Base-by-base conservation (phyloP, 2,797 vertebrate genomes). In the Anabacerthia variegaticeps region DNA sequence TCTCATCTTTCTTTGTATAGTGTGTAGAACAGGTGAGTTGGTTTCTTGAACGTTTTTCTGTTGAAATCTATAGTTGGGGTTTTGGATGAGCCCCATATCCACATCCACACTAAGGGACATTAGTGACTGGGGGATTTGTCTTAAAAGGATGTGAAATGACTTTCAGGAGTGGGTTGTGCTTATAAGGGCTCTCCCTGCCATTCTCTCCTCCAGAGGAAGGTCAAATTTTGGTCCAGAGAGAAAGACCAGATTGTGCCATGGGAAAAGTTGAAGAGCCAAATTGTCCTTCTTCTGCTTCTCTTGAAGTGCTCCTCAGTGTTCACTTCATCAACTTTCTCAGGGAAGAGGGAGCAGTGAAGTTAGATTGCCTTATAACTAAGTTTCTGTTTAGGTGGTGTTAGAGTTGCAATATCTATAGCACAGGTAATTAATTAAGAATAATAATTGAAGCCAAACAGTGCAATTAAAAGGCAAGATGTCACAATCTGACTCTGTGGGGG, bases 71-170 rank as follows among this genome's bases (percentile, higher is more conserved):
- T 46, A 12, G 6, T 71, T 1, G 2, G 22, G 23, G 17, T 71
- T 82, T 82, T 63, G 27, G 7, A 32, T 27, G 22, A 82, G 11
- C 34, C 73, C 55, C 52, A 6, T 20, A 36, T 39, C 30, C 6
- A 6, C 0, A 36, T 39, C 27, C 6, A 6, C 0, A 1, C 16
- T 48, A 27, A 95, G 58, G 41, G 43, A 48, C 15, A 7, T 1
- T 44, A 44, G 30, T 90, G 39, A 30, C 55, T 79, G 51, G 9
- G 6, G 17, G 13, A 62, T 20, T 15, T 55, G 26, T 72, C 73
- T 83, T 72, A 48, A 51, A 48, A 68, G 52, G 30, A 6, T 16
- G 20, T 19, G 32, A 82, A 54, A 37, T 82, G 63, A 46, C 7
- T 62, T 80, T 73, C 34, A 54, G 62, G 72, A 20, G 43, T n/a